Evolutionary conservation across 2,113 vertebrate genomes (phyloP), one percentile per base, ranked within the genome.

Genomic region (Toxotes jaculatrix): DNA sequence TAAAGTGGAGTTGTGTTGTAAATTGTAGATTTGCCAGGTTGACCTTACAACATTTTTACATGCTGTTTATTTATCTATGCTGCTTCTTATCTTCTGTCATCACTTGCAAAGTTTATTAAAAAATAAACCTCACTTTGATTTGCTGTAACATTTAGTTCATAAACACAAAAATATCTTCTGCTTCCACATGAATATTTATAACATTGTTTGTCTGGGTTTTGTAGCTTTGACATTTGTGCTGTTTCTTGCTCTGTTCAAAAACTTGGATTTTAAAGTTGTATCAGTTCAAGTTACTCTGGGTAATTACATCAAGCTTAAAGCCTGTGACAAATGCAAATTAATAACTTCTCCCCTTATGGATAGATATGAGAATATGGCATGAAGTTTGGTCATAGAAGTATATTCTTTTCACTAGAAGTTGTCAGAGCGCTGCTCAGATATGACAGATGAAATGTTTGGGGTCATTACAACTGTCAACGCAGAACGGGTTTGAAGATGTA

Each of bases 391-490:
- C 84, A 83, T 68, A 74, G 66, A 85, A 79, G 79, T 60, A 34
- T 53, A 72, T 77, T 89, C 74, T 87, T 82, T 85, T 80, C 76
- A 74, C 65, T 63, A 7, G 70, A 66, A 85, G 81, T 71, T 87
- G 77, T 83, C 84, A 84, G 57, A 74, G 67, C 19, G 16, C 79
- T 40, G 75, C 73, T 89, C 83, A 84, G 85, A 90, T 83, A 83
- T 89, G 88, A 92, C 87, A 88, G 83, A 91, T 91, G 90, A 92
- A 91, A 91, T 90, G 90, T 92, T 91, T 88, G 89, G 88, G 91
- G 88, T 94, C 92, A 93, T 89, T 92, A 93, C 83, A 85, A 88
- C 87, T 89, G 88, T 89, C 89, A 84, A 63, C 69, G 73, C 87
- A 63, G 82, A 88, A 84, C 57, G 74, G 77, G 72, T 88, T 93